Evolutionary conservation across 1,140 invertebrate genomes (phyloP).

Genomic region (Neodiprion virginianus): DNA sequence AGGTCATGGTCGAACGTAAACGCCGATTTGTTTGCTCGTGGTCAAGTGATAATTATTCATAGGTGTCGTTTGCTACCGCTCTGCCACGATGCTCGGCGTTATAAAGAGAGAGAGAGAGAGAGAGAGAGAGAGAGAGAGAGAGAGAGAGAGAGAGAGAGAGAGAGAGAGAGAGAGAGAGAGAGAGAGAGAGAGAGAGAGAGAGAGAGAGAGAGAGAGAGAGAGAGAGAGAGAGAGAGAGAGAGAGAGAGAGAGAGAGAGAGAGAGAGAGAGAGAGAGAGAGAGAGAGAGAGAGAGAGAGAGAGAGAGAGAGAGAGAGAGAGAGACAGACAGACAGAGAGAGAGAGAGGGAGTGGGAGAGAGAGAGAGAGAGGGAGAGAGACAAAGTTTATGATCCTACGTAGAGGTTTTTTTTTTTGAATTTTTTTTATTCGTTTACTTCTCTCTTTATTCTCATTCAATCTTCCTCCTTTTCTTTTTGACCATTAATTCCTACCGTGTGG

Average conservation of each 20-base stretch:
- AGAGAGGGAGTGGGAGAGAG: too few relatives aligned
- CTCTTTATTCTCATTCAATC: too few relatives aligned
- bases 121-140: conserved; percentile 9
- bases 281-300: conserved; percentile 4
- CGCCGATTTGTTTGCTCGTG: too few relatives aligned
- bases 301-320: conserved; percentile 9
- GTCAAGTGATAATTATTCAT: too few relatives aligned
- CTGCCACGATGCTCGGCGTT: conserved; percentile 18
- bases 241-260: conserved; percentile 3
- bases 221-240: conserved; percentile 14
- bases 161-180: conserved; percentile 8
- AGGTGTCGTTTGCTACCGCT: not conserved
- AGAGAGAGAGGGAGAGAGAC: not conserved
- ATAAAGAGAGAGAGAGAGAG: not conserved
- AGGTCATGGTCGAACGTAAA: too few relatives aligned
- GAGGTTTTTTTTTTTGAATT: too few relatives aligned
- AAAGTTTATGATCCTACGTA: too few relatives aligned
- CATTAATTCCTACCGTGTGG: too few relatives aligned
- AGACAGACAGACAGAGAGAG: too few relatives aligned
- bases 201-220: too few relatives aligned
- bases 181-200: conserved; percentile 8
- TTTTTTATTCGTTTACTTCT: too few relatives aligned
- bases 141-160: conserved; percentile 12
- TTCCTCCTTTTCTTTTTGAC: too few relatives aligned
- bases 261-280: conserved; percentile 13